Base-by-base conservation (phyloP, 2,113 vertebrate genomes). In the Phrynosoma platyrhinos region DNA sequence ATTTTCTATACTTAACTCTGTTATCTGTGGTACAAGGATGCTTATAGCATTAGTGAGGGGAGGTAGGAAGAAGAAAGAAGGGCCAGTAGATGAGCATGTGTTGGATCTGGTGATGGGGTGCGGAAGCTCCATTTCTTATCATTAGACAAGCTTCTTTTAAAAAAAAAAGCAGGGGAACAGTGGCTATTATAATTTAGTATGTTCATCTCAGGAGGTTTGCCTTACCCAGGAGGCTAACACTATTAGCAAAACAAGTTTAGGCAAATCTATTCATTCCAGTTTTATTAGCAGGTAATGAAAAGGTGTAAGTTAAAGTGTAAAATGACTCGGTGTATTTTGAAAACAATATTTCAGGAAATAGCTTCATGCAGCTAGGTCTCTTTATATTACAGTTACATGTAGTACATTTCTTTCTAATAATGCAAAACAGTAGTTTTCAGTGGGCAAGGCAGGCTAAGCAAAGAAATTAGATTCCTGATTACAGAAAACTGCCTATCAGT, bases 1-100 rank as follows among this genome's bases (percentile, higher is more conserved):
- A 96, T 96, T 97, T 96, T 96, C 96, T 97, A 90, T 96, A 96
- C 96, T 97, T 97, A 98, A 98, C 96, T 94, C 93, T 93, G 95
- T 97, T 98, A 96, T 94, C 94, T 94, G 93, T 85, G 74, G 93
- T 86, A 81, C 14, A 21, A 92, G 93, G 93, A 94, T 90, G 87
- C 94, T 96, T 93, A 94, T 79, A 96, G 94, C 90, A 89, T 90
- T 14, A 27, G 9, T 71, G 52, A 93, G 91, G 89, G 36, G 62
- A 42, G 1, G 23, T 36, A 72, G 18, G 25, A 10, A 14, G 20
- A 1, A 12, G 16, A 36, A 12, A 5, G 47, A 75, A 64, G 40
- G 36, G 12, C 18, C 58, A n/a, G 93, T 83, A 75, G 10, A 10
- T 90, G 93, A 93, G 92, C 85, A 83, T 94, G 95, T 93, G 92